Base-by-base conservation (phyloP, 2,888 invertebrate species). In the Mythimna albipuncta region DNA sequence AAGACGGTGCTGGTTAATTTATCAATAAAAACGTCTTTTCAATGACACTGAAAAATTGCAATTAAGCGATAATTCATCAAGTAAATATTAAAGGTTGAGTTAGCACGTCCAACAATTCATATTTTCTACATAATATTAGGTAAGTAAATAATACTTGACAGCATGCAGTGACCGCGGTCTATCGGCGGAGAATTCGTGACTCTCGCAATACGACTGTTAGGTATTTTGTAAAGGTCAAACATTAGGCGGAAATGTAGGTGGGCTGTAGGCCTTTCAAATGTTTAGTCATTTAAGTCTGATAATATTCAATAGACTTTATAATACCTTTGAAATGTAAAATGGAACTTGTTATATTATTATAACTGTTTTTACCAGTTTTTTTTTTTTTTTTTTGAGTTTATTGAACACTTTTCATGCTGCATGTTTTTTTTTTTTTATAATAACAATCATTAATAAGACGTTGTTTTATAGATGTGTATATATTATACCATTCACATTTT, bases 91-190 rank as follows among this genome's bases (percentile, higher is more conserved):
- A 55, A 50, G 47, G 41, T 44, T 54, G 35, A 47, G 32, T 21
- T 16, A n/a, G n/a, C 50, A 19, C 16, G 6, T 47, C 47, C 16
- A 19, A 47, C 16, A 47, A 47, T 16, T 47, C 47, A 47, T 47
- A 47, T 47, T 47, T 47, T 47, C 47, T 47, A 47, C 47, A 47
- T 47, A 66, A 19, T 64, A 58, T 82, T 82, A 82, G 16, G 11
- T 78, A 78, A 65, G 62, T 58, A 69, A 64, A 82, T 77, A 81
- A 26, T 62, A 78, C 44, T 77, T 78, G 59, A 69, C 74, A 57
- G 44, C 41, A 72, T 9, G 41, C 62, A 73, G 50, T 67, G 75
- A 69, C 67, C 77, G 68, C 59, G 32, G 21, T 11, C 11, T 55
- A 50, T 71, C 57, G 57, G 2, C 38, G 38, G 38, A 41, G 57